Percentiles rank a stretch among this genome's conserved stretches.
phyloP scores from a whole-genome alignment of 2,797 vertebrate genomes.

The Vespertilio murinus region DNA sequence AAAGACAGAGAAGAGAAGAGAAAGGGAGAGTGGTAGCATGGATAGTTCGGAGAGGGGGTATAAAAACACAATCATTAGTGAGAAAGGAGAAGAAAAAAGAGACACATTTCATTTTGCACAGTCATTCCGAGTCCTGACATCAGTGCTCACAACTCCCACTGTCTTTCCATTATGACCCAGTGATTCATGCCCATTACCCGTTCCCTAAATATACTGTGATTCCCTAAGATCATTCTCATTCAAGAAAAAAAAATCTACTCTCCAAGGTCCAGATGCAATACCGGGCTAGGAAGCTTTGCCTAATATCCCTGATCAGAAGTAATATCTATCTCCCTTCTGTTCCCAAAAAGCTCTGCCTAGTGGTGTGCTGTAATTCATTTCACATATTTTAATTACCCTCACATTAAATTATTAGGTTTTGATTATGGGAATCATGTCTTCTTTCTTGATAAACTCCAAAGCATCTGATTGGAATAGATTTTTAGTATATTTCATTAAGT shows the following conservation, averaged over 20 bases:
- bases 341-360: neutral
- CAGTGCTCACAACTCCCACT: neutral
- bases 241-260: neutral
- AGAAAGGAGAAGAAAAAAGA: neutral
- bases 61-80: neutral
- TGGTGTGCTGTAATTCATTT: constrained; percentile 15
- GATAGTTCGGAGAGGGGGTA: neutral
- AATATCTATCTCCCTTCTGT: neutral
- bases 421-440: neutral
- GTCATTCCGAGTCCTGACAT: neutral
- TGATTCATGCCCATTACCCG: neutral
- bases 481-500: constrained; percentile 2
- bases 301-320: neutral
- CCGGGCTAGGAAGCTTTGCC: constrained; percentile 16
- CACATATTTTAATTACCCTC: neutral
- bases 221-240: neutral
- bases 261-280: neutral
- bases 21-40: neutral
- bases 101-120: neutral
- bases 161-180: neutral
- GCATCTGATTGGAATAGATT: neutral
- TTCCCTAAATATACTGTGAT: neutral
- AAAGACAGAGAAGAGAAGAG: neutral
- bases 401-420: neutral
- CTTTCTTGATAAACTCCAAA: neutral